Evolutionary conservation across 2,113 vertebrate genomes (phyloP), one percentile per base, ranked within the genome.

Genomic region (Apeltes quadracus): DNA sequence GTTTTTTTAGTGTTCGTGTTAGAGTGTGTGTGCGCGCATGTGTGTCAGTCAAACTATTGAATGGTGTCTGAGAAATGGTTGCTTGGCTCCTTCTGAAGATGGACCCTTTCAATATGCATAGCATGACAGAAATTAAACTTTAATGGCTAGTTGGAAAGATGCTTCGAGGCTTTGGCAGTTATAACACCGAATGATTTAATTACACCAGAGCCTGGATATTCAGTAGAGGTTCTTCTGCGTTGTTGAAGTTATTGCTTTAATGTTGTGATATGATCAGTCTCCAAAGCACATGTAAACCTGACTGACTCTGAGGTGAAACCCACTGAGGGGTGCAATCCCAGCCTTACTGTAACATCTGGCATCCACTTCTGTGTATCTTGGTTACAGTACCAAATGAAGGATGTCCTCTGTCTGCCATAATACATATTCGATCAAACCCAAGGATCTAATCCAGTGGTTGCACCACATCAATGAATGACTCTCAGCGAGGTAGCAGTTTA

Each of bases 61-160:
- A 65, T 76, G 43, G 55, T 75, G 61, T 76, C 77, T 65, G 18
- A 44, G 27, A 61, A 69, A 73, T 39, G 29, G 61, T 50, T 39
- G 32, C 57, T 48, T 53, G 23, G 54, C 46, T 63, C 36, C 69
- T 82, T 46, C 41, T 34, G 50, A 15, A 75, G 43, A 56, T 41
- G 39, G 16, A 9, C 3, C 8, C 1, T 53, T 82, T 86, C 71
- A 72, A 70, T 82, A 83, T 85, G 78, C 86, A 68, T 67, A 74
- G 75, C 81, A 84, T 78, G 55, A 78, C 74, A 62, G 53, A 62
- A 78, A 89, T 84, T 14, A 79, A 87, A 83, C 61, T 88, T 85
- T 87, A 75, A 89, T 84, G 76, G 77, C 29, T 59, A 68, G 70
- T 76, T 88, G 84, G 64, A 75, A 85, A 81, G 80, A 75, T 18